Conservation (phyloP, 92 coral and sea anemone genomes). For the Umimayanthus chanpuru region DNA sequence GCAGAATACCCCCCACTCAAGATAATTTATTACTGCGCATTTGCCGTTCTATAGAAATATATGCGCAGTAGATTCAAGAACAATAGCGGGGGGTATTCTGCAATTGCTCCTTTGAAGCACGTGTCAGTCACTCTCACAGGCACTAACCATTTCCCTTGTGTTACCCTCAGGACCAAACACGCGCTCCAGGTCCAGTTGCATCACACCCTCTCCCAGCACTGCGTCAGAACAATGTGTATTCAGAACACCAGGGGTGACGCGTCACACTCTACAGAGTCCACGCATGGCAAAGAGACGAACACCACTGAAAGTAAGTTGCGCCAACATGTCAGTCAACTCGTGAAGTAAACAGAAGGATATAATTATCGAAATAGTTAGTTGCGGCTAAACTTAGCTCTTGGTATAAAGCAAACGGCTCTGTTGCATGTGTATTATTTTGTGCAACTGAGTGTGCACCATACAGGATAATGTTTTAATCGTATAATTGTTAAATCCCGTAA, state of each 20-base stretch:
- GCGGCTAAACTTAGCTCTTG: slow-evolving; percentile 19
- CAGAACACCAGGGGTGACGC: slow-evolving; percentile 21
- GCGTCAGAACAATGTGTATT: slow-evolving; percentile 13
- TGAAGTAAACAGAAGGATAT: slow-evolving; percentile 2
- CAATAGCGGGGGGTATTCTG: too few species aligned
- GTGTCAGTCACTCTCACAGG: slow-evolving; percentile 3
- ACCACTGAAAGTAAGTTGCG: slow-evolving; percentile 26
- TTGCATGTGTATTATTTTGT: slow-evolving; percentile 2
- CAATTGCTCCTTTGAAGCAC: slow-evolving; percentile 18
- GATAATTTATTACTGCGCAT: too few species aligned
- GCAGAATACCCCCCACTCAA: too few species aligned
- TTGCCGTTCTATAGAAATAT: too few species aligned
- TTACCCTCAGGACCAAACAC: slow-evolving; percentile 22
- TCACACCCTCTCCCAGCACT: slow-evolving; percentile 22
- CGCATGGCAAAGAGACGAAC: slow-evolving; percentile 28
- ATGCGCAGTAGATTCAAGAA: too few species aligned
- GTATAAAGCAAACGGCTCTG: slow-evolving; percentile 2
- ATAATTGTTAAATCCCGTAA: neutral
- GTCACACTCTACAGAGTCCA: slow-evolving; percentile 18
- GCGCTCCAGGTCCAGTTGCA: slow-evolving; percentile 19
- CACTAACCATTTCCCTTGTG: neutral
- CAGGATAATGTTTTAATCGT: slow-evolving; percentile 3
- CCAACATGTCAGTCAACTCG: slow-evolving; percentile 11
- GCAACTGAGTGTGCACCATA: slow-evolving; percentile 6
- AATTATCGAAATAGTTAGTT: slow-evolving; percentile 3